Evolutionary conservation across 2,797 vertebrate species (phyloP), one percentile per base, ranked within the genome.

Genomic region (Champsocephalus esox): DNA sequence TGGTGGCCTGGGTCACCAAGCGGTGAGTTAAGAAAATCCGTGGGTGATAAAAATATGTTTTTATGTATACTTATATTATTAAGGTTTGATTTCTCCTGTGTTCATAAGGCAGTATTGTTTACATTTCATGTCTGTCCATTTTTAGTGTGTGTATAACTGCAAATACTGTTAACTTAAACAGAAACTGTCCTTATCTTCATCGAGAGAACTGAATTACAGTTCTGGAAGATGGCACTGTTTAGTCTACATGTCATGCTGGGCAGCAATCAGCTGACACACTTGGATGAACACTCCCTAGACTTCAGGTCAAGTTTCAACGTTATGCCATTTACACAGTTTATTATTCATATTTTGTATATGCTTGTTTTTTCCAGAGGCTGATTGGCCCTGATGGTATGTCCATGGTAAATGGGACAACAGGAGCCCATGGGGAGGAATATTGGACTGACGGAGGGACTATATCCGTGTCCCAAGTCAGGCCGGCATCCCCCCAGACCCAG

Each of bases 301-400:
- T 38, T 38, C 34, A 38, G 34, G 8, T 38, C 34, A 38, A 38
- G 34, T 38, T 38, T 7, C 34, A 21, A 24, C 12, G 13, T 12
- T n/a, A 14, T 49, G 44, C 12, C 12, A 16, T 74, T 41, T 49
- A 28, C 11, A 4, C 2, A 4, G 5, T 16, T 44, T 45, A 12
- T 55, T 14, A 14, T 73, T 3, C 38, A 13, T 58, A 4, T 38
- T 38, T 1, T 38, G 8, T 38, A 32, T 62, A 13, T 28, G 6
- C 49, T 41, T 82, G 38, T 84, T 44, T 54, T 3, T 79, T 82
- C 0, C 93, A 99, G 98, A 96, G 98, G 86, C 95, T 99, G 95
- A 97, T 98, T 1, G 97, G 97, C 0, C 96, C 98, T 70, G 98
- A 99, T 80, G 96, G 95, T 44, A 87, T 96, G 82, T 97, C 98